Conservation (phyloP, 2,113 vertebrate genomes). For the Oreochromis spilurus region DNA sequence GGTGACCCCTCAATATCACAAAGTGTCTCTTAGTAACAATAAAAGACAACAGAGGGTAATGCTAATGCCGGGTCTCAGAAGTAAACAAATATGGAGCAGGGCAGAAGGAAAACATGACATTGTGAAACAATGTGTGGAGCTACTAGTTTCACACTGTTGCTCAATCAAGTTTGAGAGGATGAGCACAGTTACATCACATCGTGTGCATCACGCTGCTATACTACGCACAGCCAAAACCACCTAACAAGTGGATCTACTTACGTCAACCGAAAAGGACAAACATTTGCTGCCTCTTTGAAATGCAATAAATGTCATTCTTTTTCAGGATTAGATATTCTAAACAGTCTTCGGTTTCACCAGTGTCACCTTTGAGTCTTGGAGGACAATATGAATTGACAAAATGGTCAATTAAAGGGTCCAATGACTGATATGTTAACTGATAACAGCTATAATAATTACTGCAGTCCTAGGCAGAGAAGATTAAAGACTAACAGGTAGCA, state of each 20-base stretch:
- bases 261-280: neutral
- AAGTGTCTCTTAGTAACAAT: neutral
- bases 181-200: conserved; percentile 30
- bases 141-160: conserved; percentile 23
- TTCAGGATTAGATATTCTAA: neutral
- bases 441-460: neutral
- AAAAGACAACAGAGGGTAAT: neutral
- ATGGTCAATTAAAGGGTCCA: neutral
- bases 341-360: too few species aligned
- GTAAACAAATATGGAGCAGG: conserved; percentile 23
- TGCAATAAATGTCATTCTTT: neutral
- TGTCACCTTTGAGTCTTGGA: neutral
- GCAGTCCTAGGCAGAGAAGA: neutral
- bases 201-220: neutral
- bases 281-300: neutral
- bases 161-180: conserved; percentile 17
- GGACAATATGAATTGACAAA: neutral
- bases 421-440: neutral
- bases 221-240: neutral
- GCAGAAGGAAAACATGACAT: conserved; percentile 17
- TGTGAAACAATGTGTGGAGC: conserved; percentile 36
- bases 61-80: neutral
- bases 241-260: neutral
- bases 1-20: conserved; percentile 4
- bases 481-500: neutral